A percentile compares a stretch with the other conserved stretches of the same genome.
These are phyloP conservation scores for Notodonta ziczac DNA, from an alignment of 2,888 invertebrate species.

Conservation along the genomic window DNA sequence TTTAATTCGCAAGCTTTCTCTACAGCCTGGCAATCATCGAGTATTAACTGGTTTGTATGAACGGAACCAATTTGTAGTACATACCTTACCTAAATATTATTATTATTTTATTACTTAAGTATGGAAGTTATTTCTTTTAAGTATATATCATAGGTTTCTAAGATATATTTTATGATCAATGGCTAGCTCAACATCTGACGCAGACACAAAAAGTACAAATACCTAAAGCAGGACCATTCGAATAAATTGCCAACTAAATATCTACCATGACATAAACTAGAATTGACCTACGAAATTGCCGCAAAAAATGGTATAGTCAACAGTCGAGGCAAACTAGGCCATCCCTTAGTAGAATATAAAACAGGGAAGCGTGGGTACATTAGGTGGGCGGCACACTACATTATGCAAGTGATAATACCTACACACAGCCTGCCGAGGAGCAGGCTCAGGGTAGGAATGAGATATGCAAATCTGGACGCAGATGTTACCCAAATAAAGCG, in stretches of 20 bases:
- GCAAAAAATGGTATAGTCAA: not conserved
- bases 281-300: too few species aligned
- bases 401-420: conserved; percentile 1
- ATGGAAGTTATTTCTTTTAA: too few species aligned
- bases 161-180: too few species aligned
- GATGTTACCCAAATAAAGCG: not conserved
- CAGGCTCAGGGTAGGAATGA: not conserved
- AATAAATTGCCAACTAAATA: too few species aligned
- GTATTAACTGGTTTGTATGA: not conserved
- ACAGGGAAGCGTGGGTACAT: not conserved
- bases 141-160: too few species aligned
- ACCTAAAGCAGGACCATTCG: too few species aligned
- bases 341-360: not conserved
- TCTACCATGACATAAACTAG: too few species aligned
- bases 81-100: too few species aligned
- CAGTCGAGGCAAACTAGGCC: not conserved
- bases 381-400: not conserved
- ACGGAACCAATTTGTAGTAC: not conserved
- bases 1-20: not conserved
- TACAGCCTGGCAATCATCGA: not conserved
- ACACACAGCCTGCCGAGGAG: not conserved
- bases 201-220: too few species aligned
- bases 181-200: too few species aligned
- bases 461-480: conserved; percentile 1
- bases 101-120: too few species aligned